Evolutionary conservation across 35 echinoderm and acorn worm species (phyloP).

Genomic region (Diadema setosum): DNA sequence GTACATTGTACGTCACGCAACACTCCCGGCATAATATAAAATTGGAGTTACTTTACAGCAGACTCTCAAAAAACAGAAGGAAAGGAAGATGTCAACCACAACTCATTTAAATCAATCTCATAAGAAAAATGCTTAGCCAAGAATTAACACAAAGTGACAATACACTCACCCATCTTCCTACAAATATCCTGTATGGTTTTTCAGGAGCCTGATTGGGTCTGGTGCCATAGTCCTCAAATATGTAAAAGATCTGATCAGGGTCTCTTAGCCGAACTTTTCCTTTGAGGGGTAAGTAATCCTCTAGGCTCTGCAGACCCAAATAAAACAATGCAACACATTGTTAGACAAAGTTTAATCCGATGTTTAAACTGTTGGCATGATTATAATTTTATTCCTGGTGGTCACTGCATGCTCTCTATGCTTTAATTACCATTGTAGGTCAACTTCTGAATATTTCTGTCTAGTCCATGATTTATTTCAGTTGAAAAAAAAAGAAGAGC

Average conservation of each 20-base stretch:
- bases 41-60: background rate
- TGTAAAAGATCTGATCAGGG: slow-evolving; percentile 77
- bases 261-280: slow-evolving; percentile 51
- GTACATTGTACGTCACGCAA: no score
- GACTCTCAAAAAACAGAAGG: background rate
- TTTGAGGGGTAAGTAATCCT: slow-evolving; percentile 32
- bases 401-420: no score
- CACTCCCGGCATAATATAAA: background rate
- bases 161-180: slow-evolving; percentile 81
- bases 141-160: background rate
- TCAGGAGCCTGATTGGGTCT: slow-evolving; percentile 73
- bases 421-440: no score
- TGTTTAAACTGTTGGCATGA: no score
- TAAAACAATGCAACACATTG: no score
- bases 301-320: slow-evolving; percentile 24
- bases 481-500: no score
- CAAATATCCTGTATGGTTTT: slow-evolving; percentile 62
- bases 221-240: slow-evolving; percentile 84
- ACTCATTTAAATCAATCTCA: background rate
- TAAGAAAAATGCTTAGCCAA: background rate
- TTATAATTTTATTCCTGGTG: no score
- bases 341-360: no score
- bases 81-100: background rate
- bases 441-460: no score
- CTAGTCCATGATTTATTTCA: no score